Base-by-base conservation (phyloP, 2,113 vertebrate genomes). In the Mus spicilegus region DNA sequence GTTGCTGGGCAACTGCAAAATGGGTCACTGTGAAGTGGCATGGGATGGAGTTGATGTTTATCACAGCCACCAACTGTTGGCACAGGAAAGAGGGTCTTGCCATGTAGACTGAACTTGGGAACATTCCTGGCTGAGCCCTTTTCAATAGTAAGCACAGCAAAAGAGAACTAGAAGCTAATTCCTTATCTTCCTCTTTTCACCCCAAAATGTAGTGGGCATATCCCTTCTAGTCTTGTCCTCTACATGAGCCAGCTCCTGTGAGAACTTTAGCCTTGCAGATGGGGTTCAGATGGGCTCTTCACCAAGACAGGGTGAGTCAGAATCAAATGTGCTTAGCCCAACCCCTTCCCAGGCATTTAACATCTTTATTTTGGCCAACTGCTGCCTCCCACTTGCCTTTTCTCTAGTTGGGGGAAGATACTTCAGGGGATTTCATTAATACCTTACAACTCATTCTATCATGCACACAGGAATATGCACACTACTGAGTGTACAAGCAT, bases 271-370 rank as follows among this genome's bases (percentile, higher is more conserved):
- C 46, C 75, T 49, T 67, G 10, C 4, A 69, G 39, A 63, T 67
- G n/a, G 61, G 12, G 67, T 49, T 54, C 19, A 65, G 89, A 89
- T 76, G 75, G 91, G 36, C 89, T 96, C 94, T 98, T 98, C 98
- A 95, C 94, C 96, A 95, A 94, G 95, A 98, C 96, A 96, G 96
- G 67, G 93, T 92, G 75, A 90, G 96, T 92, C 5, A 95, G 96
- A 26, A 97, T 86, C 85, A 93, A 95, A 95, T 92, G 95, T 98
- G 97, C 97, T 98, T 96, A 95, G 61, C 78, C 87, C 96, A 95
- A 95, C 97, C 97, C 96, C 65, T 97, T 97, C 95, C 13, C 96
- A 97, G 89, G 42, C 67, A 95, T 96, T 97, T 97, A 89, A 86
- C 92, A 89, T 89, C 95, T 95, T 97, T 81, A 89, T 61, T 36